Percentiles rank a stretch among this genome's conserved stretches.
phyloP scores from a whole-genome alignment of 2,888 invertebrate species.

The Macaria liturata region DNA sequence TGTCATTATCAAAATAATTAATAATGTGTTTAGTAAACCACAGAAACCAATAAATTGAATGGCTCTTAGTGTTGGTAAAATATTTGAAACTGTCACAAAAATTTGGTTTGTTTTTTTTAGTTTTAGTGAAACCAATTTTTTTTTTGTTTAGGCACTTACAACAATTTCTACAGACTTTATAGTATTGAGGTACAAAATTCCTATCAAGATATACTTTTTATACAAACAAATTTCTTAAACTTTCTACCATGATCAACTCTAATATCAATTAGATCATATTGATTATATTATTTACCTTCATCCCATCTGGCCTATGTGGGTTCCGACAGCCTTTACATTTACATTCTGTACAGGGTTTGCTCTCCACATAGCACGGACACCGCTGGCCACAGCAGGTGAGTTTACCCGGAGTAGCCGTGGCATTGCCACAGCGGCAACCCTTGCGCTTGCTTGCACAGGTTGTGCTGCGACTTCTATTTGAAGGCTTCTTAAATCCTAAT shows the following conservation, averaged over 20 bases:
- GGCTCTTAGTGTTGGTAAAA: too few relatives aligned
- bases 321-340: conserved; percentile 96
- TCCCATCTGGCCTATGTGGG: conserved; percentile 92
- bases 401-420: conserved; percentile 94
- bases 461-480: conserved; percentile 70
- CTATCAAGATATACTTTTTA: neutral
- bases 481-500: conserved; percentile 76
- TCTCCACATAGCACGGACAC: conserved; percentile 96
- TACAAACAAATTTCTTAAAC: neutral
- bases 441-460: conserved; percentile 80
- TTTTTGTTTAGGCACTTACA: too few relatives aligned
- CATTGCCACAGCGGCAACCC: conserved; percentile 96
- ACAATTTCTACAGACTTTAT: too few relatives aligned
- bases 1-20: too few relatives aligned
- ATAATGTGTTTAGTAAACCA: too few relatives aligned
- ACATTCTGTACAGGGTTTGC: conserved; percentile 94
- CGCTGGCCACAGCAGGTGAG: conserved; percentile 96
- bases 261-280: too few relatives aligned
- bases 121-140: too few relatives aligned
- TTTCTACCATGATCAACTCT: too few relatives aligned
- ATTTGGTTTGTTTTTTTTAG: too few relatives aligned
- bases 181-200: too few relatives aligned
- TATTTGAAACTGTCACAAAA: too few relatives aligned
- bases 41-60: too few relatives aligned
- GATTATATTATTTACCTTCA: conserved; percentile 82